These are phyloP conservation scores for Threskiornis aethiopicus DNA, from an alignment of 2,797 vertebrate species.

Conservation along the genomic window DNA sequence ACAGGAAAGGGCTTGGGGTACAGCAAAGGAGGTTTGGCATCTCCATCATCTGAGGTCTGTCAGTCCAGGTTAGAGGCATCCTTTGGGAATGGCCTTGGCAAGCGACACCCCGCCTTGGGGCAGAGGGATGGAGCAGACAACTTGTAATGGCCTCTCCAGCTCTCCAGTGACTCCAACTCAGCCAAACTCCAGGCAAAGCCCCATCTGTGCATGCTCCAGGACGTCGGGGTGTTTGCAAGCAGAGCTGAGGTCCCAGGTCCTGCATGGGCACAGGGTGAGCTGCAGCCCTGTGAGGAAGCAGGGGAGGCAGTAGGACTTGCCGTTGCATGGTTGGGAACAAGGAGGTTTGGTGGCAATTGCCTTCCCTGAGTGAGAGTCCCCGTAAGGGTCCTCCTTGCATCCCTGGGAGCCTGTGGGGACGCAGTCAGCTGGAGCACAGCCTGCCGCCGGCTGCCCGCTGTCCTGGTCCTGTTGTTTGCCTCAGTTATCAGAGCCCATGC, in stretches of 20 bases:
- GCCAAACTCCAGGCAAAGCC: neutral
- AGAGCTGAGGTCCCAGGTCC: neutral
- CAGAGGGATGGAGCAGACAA: neutral
- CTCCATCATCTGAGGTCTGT: neutral
- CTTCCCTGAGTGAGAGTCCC: neutral
- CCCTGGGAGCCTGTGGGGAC: neutral
- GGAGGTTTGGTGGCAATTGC: neutral
- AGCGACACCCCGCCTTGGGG: neutral
- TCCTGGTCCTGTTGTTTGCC: neutral
- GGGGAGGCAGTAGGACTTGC: neutral
- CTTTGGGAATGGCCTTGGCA: neutral
- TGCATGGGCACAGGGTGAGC: neutral
- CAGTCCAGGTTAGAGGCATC: neutral
- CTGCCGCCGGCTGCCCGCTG: accelerated
- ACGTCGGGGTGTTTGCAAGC: accelerated
- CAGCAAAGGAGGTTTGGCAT: neutral
- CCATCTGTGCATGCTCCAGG: accelerated
- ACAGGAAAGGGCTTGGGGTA: neutral
- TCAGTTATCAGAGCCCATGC: neutral
- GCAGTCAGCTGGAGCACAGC: neutral
- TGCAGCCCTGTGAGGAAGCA: neutral
- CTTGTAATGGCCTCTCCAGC: neutral
- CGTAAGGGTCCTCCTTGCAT: accelerated
- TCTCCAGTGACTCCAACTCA: neutral
- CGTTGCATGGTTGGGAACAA: neutral